Evolutionary conservation across 2,113 vertebrate species (phyloP), one percentile per base, ranked within the genome.

Genomic region (Coregonus clupeaformis): DNA sequence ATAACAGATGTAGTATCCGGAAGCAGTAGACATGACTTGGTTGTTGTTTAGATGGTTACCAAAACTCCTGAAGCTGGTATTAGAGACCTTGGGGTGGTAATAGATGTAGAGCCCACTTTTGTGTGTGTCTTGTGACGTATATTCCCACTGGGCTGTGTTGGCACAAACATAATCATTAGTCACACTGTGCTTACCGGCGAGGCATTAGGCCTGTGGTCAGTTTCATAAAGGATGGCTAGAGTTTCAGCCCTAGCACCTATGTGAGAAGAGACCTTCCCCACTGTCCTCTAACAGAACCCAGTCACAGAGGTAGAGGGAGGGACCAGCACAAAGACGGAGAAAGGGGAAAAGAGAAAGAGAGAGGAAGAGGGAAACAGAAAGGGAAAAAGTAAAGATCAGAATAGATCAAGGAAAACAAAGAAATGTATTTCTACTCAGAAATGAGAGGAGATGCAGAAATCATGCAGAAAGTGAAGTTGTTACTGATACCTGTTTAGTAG

Each of bases 141-240:
- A 27, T 27, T 14, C 4, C 22, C 63, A 27, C 25, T 30, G 63
- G 12, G 62, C 6, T 64, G 24, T 20, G 9, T 14, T 18, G 27
- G 9, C 65, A 42, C 29, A 68, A 16, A 42, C 66, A 68, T 6
- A 57, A 59, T 29, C 7, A 2, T 42, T 63, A 42, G 4, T 36
- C 66, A 25, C 82, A 76, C 77, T 55, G 80, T 78, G 84, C 97
- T 99, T 97, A 99, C 97, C 97, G 89, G 89, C 29, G 94, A 86
- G 79, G 94, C 83, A 89, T 92, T 95, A 85, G 95, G 96, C 84
- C 94, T 95, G 93, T 99, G 97, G 92, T 98, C 97, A 30, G 95
- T 98, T 92, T 96, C 94, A 85, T 98, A 99, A 2, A 99, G 94
- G 94, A 95, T 93, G 89, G 97, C 95, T 91, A 99, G 93, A 55